These are phyloP conservation scores for Lasioglossum oenotherae DNA, from an alignment of 2,888 invertebrate species.

Conservation along the genomic window DNA sequence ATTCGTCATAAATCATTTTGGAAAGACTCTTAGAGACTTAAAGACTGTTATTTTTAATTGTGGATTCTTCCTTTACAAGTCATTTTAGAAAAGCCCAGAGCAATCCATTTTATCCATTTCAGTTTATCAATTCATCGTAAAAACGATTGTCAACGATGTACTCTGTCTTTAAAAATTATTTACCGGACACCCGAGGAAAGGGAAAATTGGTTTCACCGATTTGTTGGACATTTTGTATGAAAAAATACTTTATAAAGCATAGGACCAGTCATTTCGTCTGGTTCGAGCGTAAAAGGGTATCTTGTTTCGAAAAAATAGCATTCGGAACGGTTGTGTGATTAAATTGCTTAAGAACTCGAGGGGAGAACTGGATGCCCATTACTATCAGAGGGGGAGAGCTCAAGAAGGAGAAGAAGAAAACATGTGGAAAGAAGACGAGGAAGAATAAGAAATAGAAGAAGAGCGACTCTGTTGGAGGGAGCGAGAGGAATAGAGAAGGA, in stretches of 20 bases:
- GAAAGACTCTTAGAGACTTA: no score
- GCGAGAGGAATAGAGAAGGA: slow-evolving; percentile 44
- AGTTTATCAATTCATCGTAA: background rate
- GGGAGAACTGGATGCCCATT: slow-evolving; percentile 16
- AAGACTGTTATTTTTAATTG: no score
- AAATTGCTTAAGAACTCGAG: slow-evolving; percentile 31
- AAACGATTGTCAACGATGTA: background rate
- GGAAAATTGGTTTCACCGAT: background rate
- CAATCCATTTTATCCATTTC: background rate
- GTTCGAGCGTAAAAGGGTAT: background rate
- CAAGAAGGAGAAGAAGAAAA: slow-evolving; percentile 4
- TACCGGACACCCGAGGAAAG: background rate
- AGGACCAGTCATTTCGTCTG: background rate
- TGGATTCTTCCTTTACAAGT: background rate
- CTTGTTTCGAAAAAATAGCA: slow-evolving; percentile 16
- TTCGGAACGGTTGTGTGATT: slow-evolving; percentile 34
- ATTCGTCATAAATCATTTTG: background rate
- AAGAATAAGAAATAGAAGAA: slow-evolving; percentile 3
- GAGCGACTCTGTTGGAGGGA: background rate
- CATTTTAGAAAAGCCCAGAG: background rate
- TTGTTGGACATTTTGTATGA: background rate
- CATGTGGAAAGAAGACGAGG: background rate
- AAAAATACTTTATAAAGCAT: background rate
- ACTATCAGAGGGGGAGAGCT: background rate
- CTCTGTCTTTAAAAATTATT: background rate